Base-by-base conservation (phyloP, 37 sponge, comb jelly and placozoan genomes). In the Cladorhizidae sp. region DNA sequence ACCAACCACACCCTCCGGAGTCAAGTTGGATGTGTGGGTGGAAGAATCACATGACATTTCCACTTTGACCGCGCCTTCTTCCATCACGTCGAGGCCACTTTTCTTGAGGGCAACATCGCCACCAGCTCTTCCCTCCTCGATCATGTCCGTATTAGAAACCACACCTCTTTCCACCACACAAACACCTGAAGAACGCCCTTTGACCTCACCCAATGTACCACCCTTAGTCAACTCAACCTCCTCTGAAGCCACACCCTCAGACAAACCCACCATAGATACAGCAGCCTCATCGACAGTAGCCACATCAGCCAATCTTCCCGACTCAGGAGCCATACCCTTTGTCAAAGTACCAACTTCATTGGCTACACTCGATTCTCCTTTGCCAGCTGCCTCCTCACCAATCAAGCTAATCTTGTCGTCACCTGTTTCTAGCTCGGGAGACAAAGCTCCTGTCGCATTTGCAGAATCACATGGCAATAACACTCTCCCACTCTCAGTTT, bases 241-340 rank as follows among this genome's bases (percentile, higher is more conserved):
- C 70, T 80, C 56, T 56, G 1, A 32, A 20, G 39, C 70, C 38
- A 78, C 65, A 76, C 62, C 62, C 55, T 11, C 70, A 22, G 41
- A 37, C 41, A 41, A 21, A 73, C 74, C 31, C 52, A 18, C 59
- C 49, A 26, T 58, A 14, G 59, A 21, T 2, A 58, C 26, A 58
- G 26, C 59, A 21, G 15, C 15, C 15, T 11, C 11, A 15, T 52
- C 15, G 15, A 18, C 11, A 11, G 54, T 52, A 11, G 15, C 54
- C 11, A 18, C 54, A 52, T 52, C 15, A 52, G 59, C 59, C 59
- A 58, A 18, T 26, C 59, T 21, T 21, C 23, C 59, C 59, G 14
- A 9, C 2, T 58, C 59, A 58, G 23, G 5, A 58, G 8, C 59
- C 8, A 58, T 14, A 25, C 59, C 20, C 59, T 5, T 21, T 58